These are phyloP conservation scores for Pollenia angustigena DNA, from an alignment of 2,888 invertebrate species.

Conservation along the genomic window DNA sequence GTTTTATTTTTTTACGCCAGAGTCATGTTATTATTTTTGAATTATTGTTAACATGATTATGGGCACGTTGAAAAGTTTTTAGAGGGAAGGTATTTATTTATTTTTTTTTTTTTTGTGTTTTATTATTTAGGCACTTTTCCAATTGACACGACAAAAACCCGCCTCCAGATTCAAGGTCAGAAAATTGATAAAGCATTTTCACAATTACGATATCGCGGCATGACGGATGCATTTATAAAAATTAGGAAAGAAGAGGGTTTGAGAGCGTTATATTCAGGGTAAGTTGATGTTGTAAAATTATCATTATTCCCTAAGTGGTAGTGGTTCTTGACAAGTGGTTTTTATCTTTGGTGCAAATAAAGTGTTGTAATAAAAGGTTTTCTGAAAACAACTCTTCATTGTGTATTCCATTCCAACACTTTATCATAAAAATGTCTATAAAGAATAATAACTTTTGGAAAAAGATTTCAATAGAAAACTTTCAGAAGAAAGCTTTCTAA, in stretches of 20 bases:
- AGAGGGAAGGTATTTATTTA: too few species aligned
- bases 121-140: conserved; percentile 92
- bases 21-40: conserved; percentile 19
- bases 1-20: conserved; percentile 28
- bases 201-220: conserved; percentile 92
- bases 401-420: too few species aligned
- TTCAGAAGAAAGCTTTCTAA: too few species aligned
- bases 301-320: background rate
- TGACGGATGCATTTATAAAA: conserved; percentile 95
- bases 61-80: background rate
- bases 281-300: conserved; percentile 77
- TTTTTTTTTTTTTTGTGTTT: background rate
- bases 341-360: background rate
- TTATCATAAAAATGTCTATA: too few species aligned
- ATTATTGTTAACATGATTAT: conserved; percentile 45
- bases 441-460: too few species aligned
- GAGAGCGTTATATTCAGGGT: conserved; percentile 94
- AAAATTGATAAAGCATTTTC: conserved; percentile 90
- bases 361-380: background rate
- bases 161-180: conserved; percentile 97
- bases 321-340: conserved; percentile 10
- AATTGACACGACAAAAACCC: conserved; percentile 97
- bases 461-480: too few species aligned
- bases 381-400: background rate
- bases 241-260: conserved; percentile 95